Percentiles rank a stretch among this genome's conserved stretches.
Evolutionary conservation across 2,888 invertebrate species (phyloP).

Genomic region (Hypercompe scribonia): DNA sequence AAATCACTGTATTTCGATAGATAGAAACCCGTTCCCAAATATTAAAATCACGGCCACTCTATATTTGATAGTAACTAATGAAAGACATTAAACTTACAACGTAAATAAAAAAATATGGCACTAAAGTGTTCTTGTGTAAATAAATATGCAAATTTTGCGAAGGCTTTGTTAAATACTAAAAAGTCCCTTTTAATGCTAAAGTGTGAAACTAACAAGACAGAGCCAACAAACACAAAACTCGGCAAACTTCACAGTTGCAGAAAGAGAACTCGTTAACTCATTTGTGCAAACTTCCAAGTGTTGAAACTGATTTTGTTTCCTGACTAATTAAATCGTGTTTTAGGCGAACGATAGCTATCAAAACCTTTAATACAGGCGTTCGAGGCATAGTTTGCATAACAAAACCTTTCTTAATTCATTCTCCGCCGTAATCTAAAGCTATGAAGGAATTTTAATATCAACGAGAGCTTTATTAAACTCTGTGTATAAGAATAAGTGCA

Average conservation of each 20-base stretch:
- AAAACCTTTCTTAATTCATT: constrained; percentile 63
- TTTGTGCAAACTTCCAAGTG: constrained; percentile 48
- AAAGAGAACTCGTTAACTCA: constrained; percentile 52
- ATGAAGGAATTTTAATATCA: constrained; percentile 80
- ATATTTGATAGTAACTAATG: neutral
- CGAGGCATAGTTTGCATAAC: constrained; percentile 64
- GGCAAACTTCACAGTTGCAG: constrained; percentile 31
- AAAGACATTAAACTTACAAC: neutral
- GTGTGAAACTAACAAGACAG: constrained; percentile 48
- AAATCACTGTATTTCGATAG: neutral
- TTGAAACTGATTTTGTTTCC: constrained; percentile 43
- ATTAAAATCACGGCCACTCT: neutral
- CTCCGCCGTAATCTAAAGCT: constrained; percentile 59
- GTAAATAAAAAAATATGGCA: neutral
- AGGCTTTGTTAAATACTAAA: constrained; percentile 15
- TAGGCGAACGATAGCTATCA: constrained; percentile 44
- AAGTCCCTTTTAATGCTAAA: constrained; percentile 23
- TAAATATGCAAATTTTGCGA: constrained; percentile 11
- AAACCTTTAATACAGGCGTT: constrained; percentile 40
- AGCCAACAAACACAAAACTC: constrained; percentile 42
- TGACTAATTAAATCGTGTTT: constrained; percentile 55
- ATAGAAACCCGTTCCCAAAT: neutral
- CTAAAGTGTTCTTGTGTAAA: neutral
- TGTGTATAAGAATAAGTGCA: constrained; percentile 68
- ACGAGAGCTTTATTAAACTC: constrained; percentile 77